phyloP scores from a whole-genome alignment of 2,888 invertebrate genomes.

The Agrochola lychnidis region DNA sequence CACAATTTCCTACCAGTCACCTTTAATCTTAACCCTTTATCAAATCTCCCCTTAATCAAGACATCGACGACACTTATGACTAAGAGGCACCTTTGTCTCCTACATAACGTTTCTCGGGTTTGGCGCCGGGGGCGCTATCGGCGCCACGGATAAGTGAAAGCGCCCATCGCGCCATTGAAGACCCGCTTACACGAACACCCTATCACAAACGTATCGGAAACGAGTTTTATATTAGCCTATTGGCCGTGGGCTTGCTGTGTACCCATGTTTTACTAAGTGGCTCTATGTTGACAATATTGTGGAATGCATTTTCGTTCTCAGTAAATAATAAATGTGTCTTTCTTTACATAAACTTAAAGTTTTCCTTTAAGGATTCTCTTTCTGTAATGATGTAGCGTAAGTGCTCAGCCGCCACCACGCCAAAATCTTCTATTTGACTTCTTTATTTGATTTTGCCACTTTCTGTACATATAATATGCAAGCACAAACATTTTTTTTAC shows the following conservation, averaged over 20 bases:
- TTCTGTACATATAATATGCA: too few relatives aligned
- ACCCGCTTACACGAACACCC: slow-evolving; percentile 67
- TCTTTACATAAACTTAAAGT: neutral
- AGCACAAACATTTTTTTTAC: too few relatives aligned
- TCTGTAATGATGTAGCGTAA: neutral
- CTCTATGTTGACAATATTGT: slow-evolving; percentile 35
- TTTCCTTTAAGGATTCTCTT: neutral
- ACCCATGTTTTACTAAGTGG: slow-evolving; percentile 44
- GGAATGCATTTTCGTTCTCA: slow-evolving; percentile 7
- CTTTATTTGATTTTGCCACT: too few relatives aligned
- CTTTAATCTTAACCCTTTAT: slow-evolving; percentile 27
- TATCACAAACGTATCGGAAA: slow-evolving; percentile 70
- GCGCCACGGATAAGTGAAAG: slow-evolving; percentile 70
- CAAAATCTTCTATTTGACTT: too few relatives aligned
- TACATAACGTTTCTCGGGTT: slow-evolving; percentile 56
- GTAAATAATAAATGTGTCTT: neutral
- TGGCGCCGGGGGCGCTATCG: slow-evolving; percentile 67
- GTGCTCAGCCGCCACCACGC: too few relatives aligned
- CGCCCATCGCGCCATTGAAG: slow-evolving; percentile 69
- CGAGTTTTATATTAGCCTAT: slow-evolving; percentile 64
- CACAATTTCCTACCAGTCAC: slow-evolving; percentile 1
- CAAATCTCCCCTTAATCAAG: slow-evolving; percentile 54
- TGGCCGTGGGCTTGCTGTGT: slow-evolving; percentile 46
- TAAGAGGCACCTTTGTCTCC: slow-evolving; percentile 59
- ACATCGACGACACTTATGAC: slow-evolving; percentile 53